Conservation (phyloP, 2,797 vertebrate species). For the Gambusia yucatana region DNA sequence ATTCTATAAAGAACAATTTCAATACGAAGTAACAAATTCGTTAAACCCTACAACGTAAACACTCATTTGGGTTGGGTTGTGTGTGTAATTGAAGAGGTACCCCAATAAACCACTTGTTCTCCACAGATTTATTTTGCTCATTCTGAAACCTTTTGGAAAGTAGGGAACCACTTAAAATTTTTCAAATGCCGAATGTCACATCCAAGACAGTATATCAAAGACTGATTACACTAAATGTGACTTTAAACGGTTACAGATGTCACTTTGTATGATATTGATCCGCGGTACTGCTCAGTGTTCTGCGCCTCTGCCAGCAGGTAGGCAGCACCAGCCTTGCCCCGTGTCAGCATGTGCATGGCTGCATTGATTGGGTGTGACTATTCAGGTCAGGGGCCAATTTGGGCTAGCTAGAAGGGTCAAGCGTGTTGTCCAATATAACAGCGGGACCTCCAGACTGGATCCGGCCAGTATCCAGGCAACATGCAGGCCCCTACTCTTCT, state of each 20-base stretch:
- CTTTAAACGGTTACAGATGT: conserved; percentile 71
- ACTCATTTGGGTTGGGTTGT: not conserved
- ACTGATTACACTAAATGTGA: conserved; percentile 56
- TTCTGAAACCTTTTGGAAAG: conserved; percentile 19
- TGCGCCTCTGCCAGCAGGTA: conserved; percentile 67
- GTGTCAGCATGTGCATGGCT: conserved; percentile 69
- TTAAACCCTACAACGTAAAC: not conserved
- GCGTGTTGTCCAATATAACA: conserved; percentile 86
- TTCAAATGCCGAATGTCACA: conserved; percentile 67
- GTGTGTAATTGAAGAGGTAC: not conserved
- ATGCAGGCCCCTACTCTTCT: conserved; percentile 35
- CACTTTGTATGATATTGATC: conserved; percentile 75
- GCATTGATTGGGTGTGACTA: conserved; percentile 84
- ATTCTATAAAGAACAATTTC: not conserved
- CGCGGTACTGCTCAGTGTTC: conserved; percentile 25
- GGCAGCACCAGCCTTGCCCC: conserved; percentile 56
- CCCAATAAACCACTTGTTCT: not conserved
- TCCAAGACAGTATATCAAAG: conserved; percentile 63
- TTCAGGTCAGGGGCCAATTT: conserved; percentile 79
- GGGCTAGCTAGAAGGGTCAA: conserved; percentile 74
- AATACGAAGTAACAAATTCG: not conserved
- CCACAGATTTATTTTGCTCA: conserved; percentile 15
- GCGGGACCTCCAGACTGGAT: conserved; percentile 77
- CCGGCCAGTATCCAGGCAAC: conserved; percentile 76
- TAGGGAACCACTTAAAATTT: conserved; percentile 65